Percentiles rank a stretch among this genome's conserved stretches.
phyloP scores from a whole-genome alignment of 2,888 invertebrate genomes.

The Xylocampa areola region DNA sequence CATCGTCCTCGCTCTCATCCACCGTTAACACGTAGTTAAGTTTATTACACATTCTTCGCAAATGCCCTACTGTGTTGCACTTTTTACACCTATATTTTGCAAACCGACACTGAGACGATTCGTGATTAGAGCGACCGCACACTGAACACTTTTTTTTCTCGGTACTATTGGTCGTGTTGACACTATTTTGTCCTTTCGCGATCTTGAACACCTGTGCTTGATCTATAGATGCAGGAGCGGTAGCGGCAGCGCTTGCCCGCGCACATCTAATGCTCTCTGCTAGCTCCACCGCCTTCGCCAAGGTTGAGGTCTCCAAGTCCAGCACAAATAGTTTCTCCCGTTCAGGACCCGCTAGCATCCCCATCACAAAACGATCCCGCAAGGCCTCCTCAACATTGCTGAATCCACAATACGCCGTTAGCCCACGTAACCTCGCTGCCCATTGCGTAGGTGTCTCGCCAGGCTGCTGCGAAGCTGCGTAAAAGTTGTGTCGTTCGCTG shows the following conservation, averaged over 20 bases:
- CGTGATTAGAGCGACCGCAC: slow-evolving; percentile 15
- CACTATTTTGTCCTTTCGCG: background rate
- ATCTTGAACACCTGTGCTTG: slow-evolving; percentile 3
- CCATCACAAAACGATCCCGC: slow-evolving; percentile 52
- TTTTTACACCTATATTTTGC: slow-evolving; percentile 16
- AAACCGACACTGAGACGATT: slow-evolving; percentile 12
- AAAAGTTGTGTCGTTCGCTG: slow-evolving; percentile 54
- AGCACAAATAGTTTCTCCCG: slow-evolving; percentile 41
- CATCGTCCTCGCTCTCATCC: background rate
- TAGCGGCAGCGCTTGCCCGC: slow-evolving; percentile 1
- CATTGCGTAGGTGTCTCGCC: slow-evolving; percentile 51
- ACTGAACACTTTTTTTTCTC: slow-evolving; percentile 9
- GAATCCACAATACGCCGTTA: slow-evolving; percentile 49
- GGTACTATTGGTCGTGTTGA: background rate
- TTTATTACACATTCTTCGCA: slow-evolving; percentile 15
- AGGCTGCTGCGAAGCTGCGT: slow-evolving; percentile 47
- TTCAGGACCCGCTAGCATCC: slow-evolving; percentile 44
- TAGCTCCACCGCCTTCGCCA: too few relatives aligned
- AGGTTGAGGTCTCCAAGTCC: slow-evolving; percentile 55
- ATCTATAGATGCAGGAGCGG: background rate
- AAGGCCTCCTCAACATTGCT: slow-evolving; percentile 51
- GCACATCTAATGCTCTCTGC: slow-evolving; percentile 54
- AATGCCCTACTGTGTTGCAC: slow-evolving; percentile 13
- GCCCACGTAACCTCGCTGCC: slow-evolving; percentile 51
- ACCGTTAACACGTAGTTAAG: background rate